These are phyloP conservation scores for Alligator mississippiensis DNA, from an alignment of 2,113 vertebrate species.

Conservation along the genomic window DNA sequence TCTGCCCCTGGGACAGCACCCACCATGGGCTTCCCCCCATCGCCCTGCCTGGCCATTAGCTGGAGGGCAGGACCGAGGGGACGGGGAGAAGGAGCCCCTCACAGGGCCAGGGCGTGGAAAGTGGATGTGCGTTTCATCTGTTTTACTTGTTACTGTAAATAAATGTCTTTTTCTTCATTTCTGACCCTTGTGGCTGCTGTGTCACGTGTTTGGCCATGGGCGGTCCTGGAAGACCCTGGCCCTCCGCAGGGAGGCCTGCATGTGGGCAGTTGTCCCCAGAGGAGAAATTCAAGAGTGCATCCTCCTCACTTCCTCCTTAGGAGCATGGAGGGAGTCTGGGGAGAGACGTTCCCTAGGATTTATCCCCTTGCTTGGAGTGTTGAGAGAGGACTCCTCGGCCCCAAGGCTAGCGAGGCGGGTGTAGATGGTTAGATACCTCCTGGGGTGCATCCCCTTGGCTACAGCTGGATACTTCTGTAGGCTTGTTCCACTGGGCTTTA, in stretches of 20 bases:
- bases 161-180: constrained; percentile 70
- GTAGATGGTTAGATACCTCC: background rate
- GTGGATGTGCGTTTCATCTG: background rate
- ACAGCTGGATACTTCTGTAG: background rate
- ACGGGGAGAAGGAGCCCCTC: fast-evolving
- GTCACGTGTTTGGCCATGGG: fast-evolving
- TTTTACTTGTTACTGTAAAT: constrained; percentile 75
- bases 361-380: background rate
- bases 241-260: background rate
- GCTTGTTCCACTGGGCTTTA: background rate
- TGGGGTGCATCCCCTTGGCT: background rate
- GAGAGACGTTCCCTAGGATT: background rate
- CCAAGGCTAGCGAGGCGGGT: background rate
- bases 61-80: background rate
- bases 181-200: background rate
- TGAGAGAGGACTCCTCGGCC: background rate
- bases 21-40: too few species aligned
- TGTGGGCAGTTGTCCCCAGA: fast-evolving
- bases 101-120: background rate
- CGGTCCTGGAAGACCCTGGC: too few species aligned
- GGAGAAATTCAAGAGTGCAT: fast-evolving
- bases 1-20: background rate
- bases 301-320: background rate
- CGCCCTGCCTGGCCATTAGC: background rate
- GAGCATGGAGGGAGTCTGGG: background rate